Evolutionary conservation across 2,888 invertebrate species (phyloP).

Genomic region (Cataglyphis albicans): DNA sequence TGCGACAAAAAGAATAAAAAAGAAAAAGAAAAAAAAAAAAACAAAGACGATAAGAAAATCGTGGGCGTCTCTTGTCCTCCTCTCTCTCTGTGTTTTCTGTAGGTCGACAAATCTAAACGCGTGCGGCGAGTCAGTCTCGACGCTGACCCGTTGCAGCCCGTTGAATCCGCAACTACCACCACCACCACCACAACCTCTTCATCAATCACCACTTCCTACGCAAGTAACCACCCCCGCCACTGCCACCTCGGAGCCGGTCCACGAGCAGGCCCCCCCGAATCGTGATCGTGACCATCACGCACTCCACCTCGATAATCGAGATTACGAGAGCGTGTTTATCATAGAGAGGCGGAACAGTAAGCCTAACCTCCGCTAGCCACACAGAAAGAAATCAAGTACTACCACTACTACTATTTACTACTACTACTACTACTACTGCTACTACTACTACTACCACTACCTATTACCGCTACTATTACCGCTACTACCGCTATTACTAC

Average conservation of each 20-base stretch:
- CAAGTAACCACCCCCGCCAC: conserved; percentile 85
- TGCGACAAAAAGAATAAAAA: conserved; percentile 28
- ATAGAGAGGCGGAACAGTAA: conserved; percentile 87
- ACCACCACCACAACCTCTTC: conserved; percentile 84
- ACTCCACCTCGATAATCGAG: conserved; percentile 87
- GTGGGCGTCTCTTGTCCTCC: conserved; percentile 85
- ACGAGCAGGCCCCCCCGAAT: conserved; percentile 85
- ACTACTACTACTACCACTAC: conserved; percentile 72
- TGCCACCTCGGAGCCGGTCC: conserved; percentile 85
- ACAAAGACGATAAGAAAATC: conserved; percentile 69
- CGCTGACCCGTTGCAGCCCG: conserved; percentile 86
- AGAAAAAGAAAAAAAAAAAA: conserved; percentile 63
- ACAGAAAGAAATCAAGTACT: conserved; percentile 73
- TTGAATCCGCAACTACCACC: conserved; percentile 86
- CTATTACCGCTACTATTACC: conserved; percentile 71
- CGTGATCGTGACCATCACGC: conserved; percentile 86
- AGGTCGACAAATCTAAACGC: conserved; percentile 86
- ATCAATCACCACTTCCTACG: conserved; percentile 85
- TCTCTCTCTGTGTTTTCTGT: conserved; percentile 84
- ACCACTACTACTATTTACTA: conserved; percentile 72
- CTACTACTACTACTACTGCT: conserved; percentile 68
- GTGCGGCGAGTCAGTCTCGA: conserved; percentile 86
- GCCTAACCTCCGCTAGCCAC: conserved; percentile 86
- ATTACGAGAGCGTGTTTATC: conserved; percentile 92
- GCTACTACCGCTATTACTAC: conserved; percentile 61